Conservation (phyloP, 2,888 invertebrate genomes). For the Xanthorhoe designata region DNA sequence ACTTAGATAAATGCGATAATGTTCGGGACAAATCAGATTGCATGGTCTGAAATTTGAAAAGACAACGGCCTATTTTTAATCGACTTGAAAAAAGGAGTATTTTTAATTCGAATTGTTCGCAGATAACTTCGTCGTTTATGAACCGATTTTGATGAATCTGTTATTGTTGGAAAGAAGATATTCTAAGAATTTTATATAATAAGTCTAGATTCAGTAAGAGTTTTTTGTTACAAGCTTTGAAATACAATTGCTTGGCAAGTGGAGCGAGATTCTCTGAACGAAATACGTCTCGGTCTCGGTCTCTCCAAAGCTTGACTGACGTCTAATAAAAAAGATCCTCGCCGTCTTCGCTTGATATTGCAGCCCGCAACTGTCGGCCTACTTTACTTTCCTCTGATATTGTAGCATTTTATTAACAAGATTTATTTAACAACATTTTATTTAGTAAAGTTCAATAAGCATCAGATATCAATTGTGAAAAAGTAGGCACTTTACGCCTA, state of each 20-base stretch:
- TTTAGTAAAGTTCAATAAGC: background rate
- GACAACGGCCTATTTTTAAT: too few species aligned
- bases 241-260: conserved; percentile 2
- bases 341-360: background rate
- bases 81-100: too few species aligned
- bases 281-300: background rate
- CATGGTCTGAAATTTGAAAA: too few species aligned
- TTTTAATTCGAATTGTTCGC: too few species aligned
- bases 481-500: background rate
- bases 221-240: background rate
- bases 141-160: too few species aligned
- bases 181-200: too few species aligned
- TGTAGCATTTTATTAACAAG: background rate
- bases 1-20: too few species aligned
- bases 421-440: too few species aligned
- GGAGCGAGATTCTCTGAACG: background rate
- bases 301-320: conserved; percentile 5
- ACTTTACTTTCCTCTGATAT: background rate
- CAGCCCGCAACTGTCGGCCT: conserved; percentile 4
- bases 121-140: too few species aligned
- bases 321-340: background rate
- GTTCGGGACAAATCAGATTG: too few species aligned
- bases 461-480: background rate
- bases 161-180: too few species aligned
- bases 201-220: background rate